Conservation (phyloP, 1,140 invertebrate genomes). For the Drosophila pseudoobscura region DNA sequence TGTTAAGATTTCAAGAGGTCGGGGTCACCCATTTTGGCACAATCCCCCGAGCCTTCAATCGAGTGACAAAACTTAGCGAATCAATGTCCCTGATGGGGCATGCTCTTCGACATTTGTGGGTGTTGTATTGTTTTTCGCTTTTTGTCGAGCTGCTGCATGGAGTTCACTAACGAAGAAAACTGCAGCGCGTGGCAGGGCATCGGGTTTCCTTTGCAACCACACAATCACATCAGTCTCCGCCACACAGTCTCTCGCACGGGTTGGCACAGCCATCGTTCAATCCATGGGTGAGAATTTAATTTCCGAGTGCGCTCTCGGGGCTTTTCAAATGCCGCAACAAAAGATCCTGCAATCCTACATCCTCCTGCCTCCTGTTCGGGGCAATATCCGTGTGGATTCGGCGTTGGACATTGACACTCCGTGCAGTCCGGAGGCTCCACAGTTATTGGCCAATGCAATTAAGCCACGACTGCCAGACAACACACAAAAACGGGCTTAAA, state of each 20-base stretch:
- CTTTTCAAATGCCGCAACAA: conserved; percentile 23
- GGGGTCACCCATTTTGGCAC: no score
- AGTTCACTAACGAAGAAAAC: no score
- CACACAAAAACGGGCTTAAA: background rate
- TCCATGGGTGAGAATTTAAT: conserved; percentile 25
- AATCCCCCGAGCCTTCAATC: no score
- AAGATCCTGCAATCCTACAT: background rate
- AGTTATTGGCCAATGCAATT: conserved; percentile 44
- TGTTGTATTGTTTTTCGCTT: no score
- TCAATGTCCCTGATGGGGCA: no score
- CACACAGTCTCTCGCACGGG: no score
- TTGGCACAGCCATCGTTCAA: background rate
- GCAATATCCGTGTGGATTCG: background rate
- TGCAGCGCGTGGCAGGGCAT: no score
- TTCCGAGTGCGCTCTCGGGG: conserved; percentile 24
- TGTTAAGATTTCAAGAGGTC: no score
- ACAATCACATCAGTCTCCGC: no score
- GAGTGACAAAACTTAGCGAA: no score
- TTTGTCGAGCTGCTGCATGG: no score
- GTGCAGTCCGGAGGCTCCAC: background rate
- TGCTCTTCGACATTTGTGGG: no score
- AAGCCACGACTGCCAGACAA: conserved; percentile 20
- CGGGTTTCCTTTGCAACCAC: background rate
- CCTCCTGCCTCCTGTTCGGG: background rate
- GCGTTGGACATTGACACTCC: conserved; percentile 1